phyloP scores from a whole-genome alignment of 2,797 vertebrate genomes.

The Paedocypris micromegethes region DNA sequence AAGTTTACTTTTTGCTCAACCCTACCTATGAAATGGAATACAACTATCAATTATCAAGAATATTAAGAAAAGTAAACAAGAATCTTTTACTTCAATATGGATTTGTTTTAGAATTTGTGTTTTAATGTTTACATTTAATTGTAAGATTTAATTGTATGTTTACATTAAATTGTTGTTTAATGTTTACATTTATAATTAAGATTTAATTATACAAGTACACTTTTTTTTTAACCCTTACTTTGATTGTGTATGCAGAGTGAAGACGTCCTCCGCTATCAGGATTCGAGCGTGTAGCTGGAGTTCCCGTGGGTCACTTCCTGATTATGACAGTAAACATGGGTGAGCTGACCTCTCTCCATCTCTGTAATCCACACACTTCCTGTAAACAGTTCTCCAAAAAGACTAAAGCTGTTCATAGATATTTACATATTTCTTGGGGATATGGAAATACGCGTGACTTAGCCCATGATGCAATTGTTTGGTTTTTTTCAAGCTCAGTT shows the following conservation, averaged over 20 bases:
- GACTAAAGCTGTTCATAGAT: not conserved
- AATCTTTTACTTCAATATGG: no score
- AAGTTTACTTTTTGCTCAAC: no score
- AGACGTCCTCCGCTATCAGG: slow-evolving; percentile 57
- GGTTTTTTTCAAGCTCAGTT: slow-evolving; percentile 16
- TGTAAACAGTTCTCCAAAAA: slow-evolving; percentile 43
- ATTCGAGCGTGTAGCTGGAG: slow-evolving; percentile 68
- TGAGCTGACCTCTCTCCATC: slow-evolving; percentile 50
- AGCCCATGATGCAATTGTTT: slow-evolving; percentile 1
- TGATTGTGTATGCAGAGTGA: slow-evolving; percentile 55
- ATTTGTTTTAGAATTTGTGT: no score
- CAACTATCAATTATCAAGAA: no score
- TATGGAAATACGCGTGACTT: slow-evolving; percentile 13
- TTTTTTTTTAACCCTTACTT: slow-evolving; percentile 1
- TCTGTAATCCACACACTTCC: slow-evolving; percentile 48
- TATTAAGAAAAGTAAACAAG: no score
- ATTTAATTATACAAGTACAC: slow-evolving; percentile 12
- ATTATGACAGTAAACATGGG: slow-evolving; percentile 85
- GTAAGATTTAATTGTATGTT: no score
- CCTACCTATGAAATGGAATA: no score
- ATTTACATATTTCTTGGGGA: slow-evolving; percentile 3
- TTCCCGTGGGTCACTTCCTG: slow-evolving; percentile 72
- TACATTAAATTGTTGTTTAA: not conserved
- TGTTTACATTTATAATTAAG: slow-evolving; percentile 12
- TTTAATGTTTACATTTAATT: no score